A percentile compares a stretch with the other conserved stretches of the same genome.
Conservation (phyloP, 1,140 invertebrate species). For the Trachymyrmex cornetzi region DNA sequence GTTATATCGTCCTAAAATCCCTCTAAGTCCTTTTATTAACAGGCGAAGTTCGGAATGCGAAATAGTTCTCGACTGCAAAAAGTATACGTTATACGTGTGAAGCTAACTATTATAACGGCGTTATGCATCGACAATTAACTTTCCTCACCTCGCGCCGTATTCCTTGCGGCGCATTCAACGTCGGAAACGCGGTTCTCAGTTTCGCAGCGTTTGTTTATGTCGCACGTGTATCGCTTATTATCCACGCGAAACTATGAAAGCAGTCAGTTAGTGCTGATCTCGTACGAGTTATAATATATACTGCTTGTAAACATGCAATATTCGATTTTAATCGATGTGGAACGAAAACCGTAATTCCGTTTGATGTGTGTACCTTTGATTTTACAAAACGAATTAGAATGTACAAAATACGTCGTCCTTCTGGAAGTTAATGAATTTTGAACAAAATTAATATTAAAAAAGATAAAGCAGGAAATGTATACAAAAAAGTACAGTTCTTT, state of each 20-base stretch:
- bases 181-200: background rate
- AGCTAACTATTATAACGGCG: background rate
- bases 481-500: background rate
- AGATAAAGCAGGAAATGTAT: background rate
- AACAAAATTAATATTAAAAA: background rate
- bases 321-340: constrained; percentile 42
- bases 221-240: constrained; percentile 31
- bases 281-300: constrained; percentile 22
- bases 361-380: background rate
- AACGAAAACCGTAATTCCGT: background rate
- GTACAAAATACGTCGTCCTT: background rate
- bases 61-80: constrained; percentile 25
- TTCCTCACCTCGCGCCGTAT: constrained; percentile 13
- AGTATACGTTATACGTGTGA: background rate
- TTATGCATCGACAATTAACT: constrained; percentile 62
- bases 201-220: constrained; percentile 40
- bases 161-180: background rate
- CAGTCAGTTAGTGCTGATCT: constrained; percentile 45
- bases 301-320: constrained; percentile 42
- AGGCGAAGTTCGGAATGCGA: constrained; percentile 46
- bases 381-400: background rate
- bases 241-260: constrained; percentile 12
- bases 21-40: constrained; percentile 47
- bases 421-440: background rate
- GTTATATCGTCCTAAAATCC: constrained; percentile 49